A percentile compares a stretch with the other conserved stretches of the same genome.
These are phyloP conservation scores for Sorex araneus DNA, from an alignment of 2,113 vertebrate genomes.

Conservation along the genomic window DNA sequence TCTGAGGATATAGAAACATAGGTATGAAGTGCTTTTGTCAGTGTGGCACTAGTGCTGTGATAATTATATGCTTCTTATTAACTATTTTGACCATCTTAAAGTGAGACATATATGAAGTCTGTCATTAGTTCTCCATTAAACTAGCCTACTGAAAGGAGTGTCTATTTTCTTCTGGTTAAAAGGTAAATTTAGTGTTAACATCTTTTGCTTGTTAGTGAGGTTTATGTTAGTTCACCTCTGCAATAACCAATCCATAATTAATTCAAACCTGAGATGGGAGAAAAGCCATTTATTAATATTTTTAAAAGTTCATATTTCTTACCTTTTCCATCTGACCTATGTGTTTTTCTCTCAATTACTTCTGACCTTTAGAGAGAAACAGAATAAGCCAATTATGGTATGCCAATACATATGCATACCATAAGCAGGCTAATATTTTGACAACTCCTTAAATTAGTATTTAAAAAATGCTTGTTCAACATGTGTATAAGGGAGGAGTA, in stretches of 20 bases:
- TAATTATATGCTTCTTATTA: too few relatives aligned
- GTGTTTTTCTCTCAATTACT: background rate
- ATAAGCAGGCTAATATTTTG: background rate
- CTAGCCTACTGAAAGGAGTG: background rate
- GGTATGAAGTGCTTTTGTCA: too few relatives aligned
- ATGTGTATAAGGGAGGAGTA: background rate
- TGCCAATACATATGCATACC: background rate
- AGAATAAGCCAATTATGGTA: background rate
- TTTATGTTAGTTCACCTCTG: background rate
- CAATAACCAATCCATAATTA: background rate
- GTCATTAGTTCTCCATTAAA: background rate
- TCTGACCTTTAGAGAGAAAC: constrained; percentile 14
- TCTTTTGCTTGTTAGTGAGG: background rate
- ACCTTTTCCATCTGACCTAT: background rate
- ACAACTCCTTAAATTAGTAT: background rate
- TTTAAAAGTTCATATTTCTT: background rate
- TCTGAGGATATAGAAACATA: too few relatives aligned
- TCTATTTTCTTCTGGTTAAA: background rate
- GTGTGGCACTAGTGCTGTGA: too few relatives aligned
- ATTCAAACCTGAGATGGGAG: background rate
- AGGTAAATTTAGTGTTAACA: background rate
- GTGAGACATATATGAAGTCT: too few relatives aligned
- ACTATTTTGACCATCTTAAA: too few relatives aligned
- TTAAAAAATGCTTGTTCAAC: constrained; percentile 57
- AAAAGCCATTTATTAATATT: constrained; percentile 8